A percentile compares a stretch with the other conserved stretches of the same genome.
Evolutionary conservation across 2,888 invertebrate genomes (phyloP).

Genomic region (Ceraclea dissimilis): DNA sequence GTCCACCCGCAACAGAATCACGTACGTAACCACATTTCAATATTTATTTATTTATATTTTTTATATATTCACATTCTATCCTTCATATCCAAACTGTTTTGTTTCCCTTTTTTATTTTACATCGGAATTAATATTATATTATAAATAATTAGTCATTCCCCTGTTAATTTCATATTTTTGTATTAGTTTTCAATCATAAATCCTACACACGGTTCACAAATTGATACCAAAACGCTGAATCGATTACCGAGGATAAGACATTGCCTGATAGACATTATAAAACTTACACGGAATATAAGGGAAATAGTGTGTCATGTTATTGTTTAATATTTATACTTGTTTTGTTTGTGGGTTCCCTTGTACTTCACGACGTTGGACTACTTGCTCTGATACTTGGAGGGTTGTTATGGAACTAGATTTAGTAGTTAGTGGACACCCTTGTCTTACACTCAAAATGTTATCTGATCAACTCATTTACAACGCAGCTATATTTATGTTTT

Average conservation of each 20-base stretch:
- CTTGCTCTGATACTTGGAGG: conserved; percentile 25
- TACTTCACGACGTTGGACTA: too few species aligned
- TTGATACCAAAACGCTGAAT: conserved; percentile 24
- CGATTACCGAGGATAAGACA: conserved; percentile 26
- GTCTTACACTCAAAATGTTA: too few species aligned
- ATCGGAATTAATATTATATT: too few species aligned
- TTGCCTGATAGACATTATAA: conserved; percentile 24
- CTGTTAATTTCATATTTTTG: too few species aligned
- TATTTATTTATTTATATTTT: not conserved
- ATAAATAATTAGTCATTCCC: too few species aligned
- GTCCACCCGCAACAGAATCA: conserved; percentile 7
- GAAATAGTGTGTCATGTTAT: too few species aligned
- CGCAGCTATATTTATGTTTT: too few species aligned
- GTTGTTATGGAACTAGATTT: conserved; percentile 14
- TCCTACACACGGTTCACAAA: conserved; percentile 21
- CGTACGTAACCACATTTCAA: conserved; percentile 25
- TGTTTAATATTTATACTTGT: too few species aligned
- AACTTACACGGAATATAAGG: too few species aligned
- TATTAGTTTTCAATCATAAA: conserved; percentile 17
- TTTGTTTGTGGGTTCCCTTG: too few species aligned
- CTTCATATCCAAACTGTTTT: not conserved
- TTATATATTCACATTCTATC: not conserved
- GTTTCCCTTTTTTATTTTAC: not conserved
- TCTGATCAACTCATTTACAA: too few species aligned
- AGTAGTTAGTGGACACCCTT: too few species aligned